Conservation (phyloP, 64 coral and sea anemone species). For the Astreopora myriophthalma region DNA sequence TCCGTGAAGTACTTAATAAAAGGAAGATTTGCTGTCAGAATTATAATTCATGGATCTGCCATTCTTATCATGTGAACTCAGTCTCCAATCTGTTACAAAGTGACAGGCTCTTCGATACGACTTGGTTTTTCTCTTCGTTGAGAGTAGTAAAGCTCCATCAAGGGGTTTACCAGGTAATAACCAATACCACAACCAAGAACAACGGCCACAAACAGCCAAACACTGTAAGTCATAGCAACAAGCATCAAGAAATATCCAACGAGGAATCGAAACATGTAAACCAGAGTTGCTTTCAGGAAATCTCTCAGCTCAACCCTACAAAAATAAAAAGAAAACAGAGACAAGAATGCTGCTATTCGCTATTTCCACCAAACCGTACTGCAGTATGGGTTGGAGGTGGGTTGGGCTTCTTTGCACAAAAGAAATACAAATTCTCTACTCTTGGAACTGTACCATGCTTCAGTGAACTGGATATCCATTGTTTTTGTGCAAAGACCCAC, state of each 20-base stretch:
- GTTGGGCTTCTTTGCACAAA: too few species aligned
- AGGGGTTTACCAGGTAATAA: conserved; percentile 46
- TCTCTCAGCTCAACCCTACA: background rate
- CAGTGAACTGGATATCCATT: too few species aligned
- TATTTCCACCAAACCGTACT: too few species aligned
- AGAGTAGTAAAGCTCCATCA: background rate
- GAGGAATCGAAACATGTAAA: conserved; percentile 50
- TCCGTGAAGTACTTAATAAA: too few species aligned
- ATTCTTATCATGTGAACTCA: background rate
- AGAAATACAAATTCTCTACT: too few species aligned
- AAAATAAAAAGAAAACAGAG: background rate
- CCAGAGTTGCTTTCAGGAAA: background rate
- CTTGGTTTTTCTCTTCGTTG: background rate
- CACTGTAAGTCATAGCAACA: conserved; percentile 87
- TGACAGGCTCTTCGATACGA: background rate
- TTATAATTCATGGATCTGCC: too few species aligned
- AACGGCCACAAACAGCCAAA: conserved; percentile 82
- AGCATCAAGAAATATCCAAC: conserved; percentile 73
- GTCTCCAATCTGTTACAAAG: background rate
- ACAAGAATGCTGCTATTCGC: background rate
- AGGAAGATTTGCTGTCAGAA: too few species aligned
- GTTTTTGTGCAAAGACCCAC: too few species aligned
- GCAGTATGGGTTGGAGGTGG: too few species aligned
- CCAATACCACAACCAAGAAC: conserved; percentile 54
- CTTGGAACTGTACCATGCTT: too few species aligned